Evolutionary conservation across 1,140 invertebrate genomes (phyloP).

Genomic region (Heliconius melpomene): DNA sequence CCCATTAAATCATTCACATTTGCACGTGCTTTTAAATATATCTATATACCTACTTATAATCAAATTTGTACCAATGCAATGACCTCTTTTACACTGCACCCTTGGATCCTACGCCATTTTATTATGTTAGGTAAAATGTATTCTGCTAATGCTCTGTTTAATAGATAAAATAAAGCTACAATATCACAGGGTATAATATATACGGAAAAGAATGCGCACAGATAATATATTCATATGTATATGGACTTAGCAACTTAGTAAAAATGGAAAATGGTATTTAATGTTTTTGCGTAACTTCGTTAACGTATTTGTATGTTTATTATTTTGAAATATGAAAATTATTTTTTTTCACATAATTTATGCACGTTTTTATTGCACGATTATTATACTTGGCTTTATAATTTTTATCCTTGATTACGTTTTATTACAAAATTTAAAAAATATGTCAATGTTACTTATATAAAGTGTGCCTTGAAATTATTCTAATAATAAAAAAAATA

Average conservation of each 20-base stretch:
- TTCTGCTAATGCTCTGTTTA: too few species aligned
- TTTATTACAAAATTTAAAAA: neutral
- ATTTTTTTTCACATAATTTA: neutral
- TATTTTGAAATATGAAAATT: neutral
- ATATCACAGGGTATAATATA: neutral
- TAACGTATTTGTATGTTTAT: neutral
- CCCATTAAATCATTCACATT: neutral
- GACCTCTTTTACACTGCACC: conserved; percentile 46
- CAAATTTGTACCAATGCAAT: conserved; percentile 39
- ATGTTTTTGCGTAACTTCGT: neutral
- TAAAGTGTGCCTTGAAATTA: neutral
- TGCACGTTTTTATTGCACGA: conserved; percentile 4
- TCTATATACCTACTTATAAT: neutral
- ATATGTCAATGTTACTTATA: neutral
- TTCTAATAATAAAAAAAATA: neutral
- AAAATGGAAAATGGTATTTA: neutral
- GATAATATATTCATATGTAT: neutral
- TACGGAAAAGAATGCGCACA: neutral
- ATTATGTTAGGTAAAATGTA: conserved; percentile 31
- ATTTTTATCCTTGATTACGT: neutral
- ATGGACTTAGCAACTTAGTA: neutral
- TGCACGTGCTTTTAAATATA: neutral
- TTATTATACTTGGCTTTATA: neutral
- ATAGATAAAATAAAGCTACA: neutral
- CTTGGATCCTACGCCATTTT: conserved; percentile 16